A percentile compares a stretch with the other conserved stretches of the same genome.
phyloP scores from a whole-genome alignment of 2,113 vertebrate species.

The Pedionomus torquatus region DNA sequence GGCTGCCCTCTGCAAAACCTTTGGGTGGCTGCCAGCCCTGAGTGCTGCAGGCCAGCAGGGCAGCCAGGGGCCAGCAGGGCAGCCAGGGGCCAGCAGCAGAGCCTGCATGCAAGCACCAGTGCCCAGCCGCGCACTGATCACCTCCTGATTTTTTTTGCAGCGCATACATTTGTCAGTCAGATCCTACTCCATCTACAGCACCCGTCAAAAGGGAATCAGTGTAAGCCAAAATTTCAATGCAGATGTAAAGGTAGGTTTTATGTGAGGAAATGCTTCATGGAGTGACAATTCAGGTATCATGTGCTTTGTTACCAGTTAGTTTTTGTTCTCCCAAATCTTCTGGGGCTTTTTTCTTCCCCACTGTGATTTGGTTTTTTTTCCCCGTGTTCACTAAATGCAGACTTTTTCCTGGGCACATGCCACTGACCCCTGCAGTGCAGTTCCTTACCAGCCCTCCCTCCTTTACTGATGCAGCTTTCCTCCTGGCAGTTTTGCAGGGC shows the following conservation, averaged over 20 bases:
- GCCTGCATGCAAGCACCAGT: not conserved
- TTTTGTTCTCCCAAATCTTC: not conserved
- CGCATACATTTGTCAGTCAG: not conserved
- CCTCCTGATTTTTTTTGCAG: not conserved
- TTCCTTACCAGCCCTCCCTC: not conserved
- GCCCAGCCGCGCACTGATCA: not conserved
- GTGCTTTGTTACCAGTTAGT: not conserved
- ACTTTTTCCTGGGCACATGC: not conserved
- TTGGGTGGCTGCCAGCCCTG: not conserved
- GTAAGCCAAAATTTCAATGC: not conserved
- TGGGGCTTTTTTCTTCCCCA: not conserved
- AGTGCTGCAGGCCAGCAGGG: not conserved
- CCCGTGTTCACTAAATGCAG: not conserved
- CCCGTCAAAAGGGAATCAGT: not conserved
- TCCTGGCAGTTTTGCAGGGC: not conserved
- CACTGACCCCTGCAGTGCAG: not conserved
- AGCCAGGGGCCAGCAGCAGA: not conserved
- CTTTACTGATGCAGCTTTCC: not conserved
- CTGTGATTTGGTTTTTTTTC: not conserved
- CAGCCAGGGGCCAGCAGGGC: not conserved
- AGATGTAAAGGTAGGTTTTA: not conserved
- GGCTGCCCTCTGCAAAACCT: not conserved
- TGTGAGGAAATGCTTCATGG: not conserved
- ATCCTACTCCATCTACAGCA: not conserved
- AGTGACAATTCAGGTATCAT: not conserved